phyloP scores from a whole-genome alignment of 1,140 invertebrate genomes.

The Mylabris phalerata region DNA sequence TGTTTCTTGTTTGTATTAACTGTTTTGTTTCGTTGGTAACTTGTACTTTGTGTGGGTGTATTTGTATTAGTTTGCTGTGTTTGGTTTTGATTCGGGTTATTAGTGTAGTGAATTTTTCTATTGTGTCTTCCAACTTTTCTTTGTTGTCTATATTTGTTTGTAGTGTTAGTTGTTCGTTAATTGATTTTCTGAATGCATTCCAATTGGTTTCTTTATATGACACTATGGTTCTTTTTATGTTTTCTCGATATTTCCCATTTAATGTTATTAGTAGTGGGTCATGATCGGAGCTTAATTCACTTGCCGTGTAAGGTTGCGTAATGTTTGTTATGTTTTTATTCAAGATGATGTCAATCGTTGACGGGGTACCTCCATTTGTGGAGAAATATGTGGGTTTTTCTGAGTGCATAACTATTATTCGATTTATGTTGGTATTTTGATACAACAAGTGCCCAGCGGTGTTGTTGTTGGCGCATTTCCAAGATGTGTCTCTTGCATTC shows the following conservation, averaged over 20 bases:
- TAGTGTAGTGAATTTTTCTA: background rate
- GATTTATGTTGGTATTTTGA: background rate
- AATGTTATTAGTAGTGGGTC: background rate
- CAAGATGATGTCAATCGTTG: slow-evolving; percentile 9
- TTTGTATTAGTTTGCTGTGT: background rate
- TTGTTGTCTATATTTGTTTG: slow-evolving; percentile 1
- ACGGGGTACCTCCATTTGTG: background rate
- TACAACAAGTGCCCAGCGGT: slow-evolving; percentile 1
- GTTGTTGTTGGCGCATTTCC: slow-evolving; percentile 5
- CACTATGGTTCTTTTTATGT: background rate
- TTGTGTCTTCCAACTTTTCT: slow-evolving; percentile 1
- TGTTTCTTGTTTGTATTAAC: slow-evolving; percentile 1
- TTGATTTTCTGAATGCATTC: slow-evolving; percentile 3
- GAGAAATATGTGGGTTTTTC: slow-evolving; percentile 12
- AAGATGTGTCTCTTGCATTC: slow-evolving; percentile 10
- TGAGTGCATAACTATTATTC: background rate
- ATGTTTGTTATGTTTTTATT: slow-evolving; percentile 7
- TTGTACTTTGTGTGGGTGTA: background rate
- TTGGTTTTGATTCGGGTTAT: background rate
- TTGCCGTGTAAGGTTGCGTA: background rate
- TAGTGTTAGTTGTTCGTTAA: background rate
- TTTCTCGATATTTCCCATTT: background rate
- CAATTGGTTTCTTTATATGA: slow-evolving; percentile 13
- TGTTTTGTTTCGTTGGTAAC: background rate
- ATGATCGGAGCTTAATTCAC: slow-evolving; percentile 3